Percentiles rank a stretch among this genome's conserved stretches.
Conservation (phyloP, 37 sponge, comb jelly and placozoan genomes). For the Aphrocallistes beatrix region DNA sequence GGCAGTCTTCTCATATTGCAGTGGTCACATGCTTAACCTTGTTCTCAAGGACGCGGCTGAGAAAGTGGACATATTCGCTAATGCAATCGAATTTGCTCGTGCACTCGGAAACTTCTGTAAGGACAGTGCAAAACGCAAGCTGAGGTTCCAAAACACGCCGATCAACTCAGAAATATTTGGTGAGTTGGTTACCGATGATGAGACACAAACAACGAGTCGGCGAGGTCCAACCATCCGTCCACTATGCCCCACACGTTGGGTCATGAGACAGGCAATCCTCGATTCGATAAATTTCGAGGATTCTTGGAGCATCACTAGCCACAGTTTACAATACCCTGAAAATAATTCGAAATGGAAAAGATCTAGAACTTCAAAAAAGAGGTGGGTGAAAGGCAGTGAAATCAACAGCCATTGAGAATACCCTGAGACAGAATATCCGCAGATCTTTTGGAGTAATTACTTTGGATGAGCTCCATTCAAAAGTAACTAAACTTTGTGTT, state of each 20-base stretch:
- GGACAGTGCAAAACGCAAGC: constrained; percentile 9
- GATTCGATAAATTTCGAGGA: no score
- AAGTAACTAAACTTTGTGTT: no score
- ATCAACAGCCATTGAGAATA: no score
- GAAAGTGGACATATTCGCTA: background rate
- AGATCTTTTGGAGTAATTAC: no score
- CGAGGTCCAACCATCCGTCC: background rate
- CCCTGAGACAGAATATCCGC: no score
- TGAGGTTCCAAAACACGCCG: background rate
- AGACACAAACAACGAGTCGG: background rate
- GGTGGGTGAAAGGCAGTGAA: no score
- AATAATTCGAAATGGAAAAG: no score
- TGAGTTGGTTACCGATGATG: background rate
- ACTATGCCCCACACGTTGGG: background rate
- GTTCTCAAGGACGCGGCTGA: background rate
- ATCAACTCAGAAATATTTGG: background rate
- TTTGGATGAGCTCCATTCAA: no score
- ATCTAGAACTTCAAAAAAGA: no score
- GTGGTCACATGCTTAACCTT: background rate
- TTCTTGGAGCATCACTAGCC: no score
- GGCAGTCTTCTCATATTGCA: background rate
- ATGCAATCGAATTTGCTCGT: constrained; percentile 1
- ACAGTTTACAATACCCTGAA: no score
- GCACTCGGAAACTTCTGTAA: background rate
- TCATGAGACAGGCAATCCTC: background rate